Conservation (phyloP, 2,888 invertebrate genomes). For the Tridacna crocea region DNA sequence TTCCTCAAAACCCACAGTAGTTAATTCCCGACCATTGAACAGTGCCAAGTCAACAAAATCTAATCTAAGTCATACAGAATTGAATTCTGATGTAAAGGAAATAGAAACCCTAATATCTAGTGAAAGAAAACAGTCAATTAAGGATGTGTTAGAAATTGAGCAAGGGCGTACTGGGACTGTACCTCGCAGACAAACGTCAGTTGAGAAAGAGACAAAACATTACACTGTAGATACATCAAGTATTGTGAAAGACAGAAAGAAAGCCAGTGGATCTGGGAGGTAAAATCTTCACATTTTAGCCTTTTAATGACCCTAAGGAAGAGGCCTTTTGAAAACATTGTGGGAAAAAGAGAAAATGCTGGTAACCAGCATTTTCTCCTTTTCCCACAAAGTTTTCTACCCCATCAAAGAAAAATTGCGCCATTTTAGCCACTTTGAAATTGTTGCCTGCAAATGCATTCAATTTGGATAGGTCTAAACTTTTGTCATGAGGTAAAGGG, state of each 20-base stretch:
- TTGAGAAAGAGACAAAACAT: slow-evolving; percentile 60
- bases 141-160: slow-evolving; percentile 67
- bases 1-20: slow-evolving; percentile 37
- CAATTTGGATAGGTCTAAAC: too few species aligned
- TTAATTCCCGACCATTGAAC: slow-evolving; percentile 50
- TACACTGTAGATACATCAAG: slow-evolving; percentile 73
- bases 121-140: slow-evolving; percentile 59
- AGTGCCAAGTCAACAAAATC: slow-evolving; percentile 14
- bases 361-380: background rate
- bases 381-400: background rate
- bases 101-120: slow-evolving; percentile 59
- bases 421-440: too few species aligned
- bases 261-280: slow-evolving; percentile 30
- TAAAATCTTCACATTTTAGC: background rate
- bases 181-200: slow-evolving; percentile 53
- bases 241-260: slow-evolving; percentile 51
- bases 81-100: slow-evolving; percentile 49
- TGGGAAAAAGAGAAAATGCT: background rate
- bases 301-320: too few species aligned
- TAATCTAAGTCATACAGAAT: slow-evolving; percentile 12
- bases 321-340: background rate
- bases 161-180: slow-evolving; percentile 43
- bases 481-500: too few species aligned
- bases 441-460: too few species aligned
- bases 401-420: background rate